Evolutionary conservation across 2,888 invertebrate species (phyloP), one percentile per base, ranked within the genome.

Genomic region (Tethea ocularis): DNA sequence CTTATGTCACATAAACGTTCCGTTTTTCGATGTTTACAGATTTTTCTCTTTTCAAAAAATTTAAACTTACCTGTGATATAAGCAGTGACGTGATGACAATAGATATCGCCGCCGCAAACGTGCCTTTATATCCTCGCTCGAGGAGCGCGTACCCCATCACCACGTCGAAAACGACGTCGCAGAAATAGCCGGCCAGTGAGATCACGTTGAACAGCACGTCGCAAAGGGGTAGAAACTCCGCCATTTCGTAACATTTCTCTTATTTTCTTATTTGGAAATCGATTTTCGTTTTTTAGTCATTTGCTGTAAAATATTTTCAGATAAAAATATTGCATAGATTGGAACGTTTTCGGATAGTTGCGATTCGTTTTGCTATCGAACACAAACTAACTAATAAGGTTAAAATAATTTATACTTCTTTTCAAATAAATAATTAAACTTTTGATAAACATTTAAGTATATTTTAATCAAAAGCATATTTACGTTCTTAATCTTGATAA

Each of bases 161-260:
- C 63, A 97, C 94, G 87, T 98, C 97, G 86, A 98, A 98, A 8
- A 97, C 97, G 65, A 97, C 95, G 93, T 97, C 97, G 93, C 97
- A 97, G 89, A 98, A 98, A 86, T 98, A 97, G 24, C 97, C 97
- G 61, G 97, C 97, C 72, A 98, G 92, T 55, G 97, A 97, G 75
- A 97, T 97, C 84, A 98, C 96, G 91, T 98, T 98, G 94, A 98
- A 98, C 55, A 98, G 94, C 68, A 97, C 96, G 93, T 98, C 98
- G 94, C 98, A 98, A 84, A 98, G 94, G 72, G 97, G 97, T 88
- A 98, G 94, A 88, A 97, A 97, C 94, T 98, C 97, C 89, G 96
- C 95, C 96, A 93, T 93, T 77, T 83, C 89, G 79, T 74, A 72
- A 81, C 91, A 90, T 91, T 83, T 85, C 89, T 82, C 77, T 77